Evolutionary conservation across 2,113 vertebrate genomes (phyloP).

Genomic region (Eleginops maclovinus): DNA sequence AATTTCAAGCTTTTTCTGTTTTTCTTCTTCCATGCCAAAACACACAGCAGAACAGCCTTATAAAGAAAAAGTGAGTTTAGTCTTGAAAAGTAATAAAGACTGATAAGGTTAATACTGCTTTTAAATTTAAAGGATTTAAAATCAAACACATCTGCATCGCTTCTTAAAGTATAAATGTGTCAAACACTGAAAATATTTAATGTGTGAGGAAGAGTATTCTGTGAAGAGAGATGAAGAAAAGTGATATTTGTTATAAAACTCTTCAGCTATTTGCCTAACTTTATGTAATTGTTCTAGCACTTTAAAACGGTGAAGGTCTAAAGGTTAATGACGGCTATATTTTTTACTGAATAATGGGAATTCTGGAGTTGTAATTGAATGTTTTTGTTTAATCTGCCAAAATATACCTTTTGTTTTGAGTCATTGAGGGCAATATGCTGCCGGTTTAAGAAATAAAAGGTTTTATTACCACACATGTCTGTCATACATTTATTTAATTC

Average conservation of each 20-base stretch:
- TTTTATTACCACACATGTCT: slow-evolving; percentile 51
- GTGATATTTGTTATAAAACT: slow-evolving; percentile 13
- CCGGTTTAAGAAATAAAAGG: slow-evolving; percentile 65
- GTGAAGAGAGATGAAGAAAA: neutral
- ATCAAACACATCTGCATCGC: slow-evolving; percentile 19
- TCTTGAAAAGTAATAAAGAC: slow-evolving; percentile 27
- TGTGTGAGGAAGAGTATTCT: neutral
- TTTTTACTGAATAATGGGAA: slow-evolving; percentile 22
- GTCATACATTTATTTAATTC: neutral
- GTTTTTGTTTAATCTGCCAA: slow-evolving; percentile 45
- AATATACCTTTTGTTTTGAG: slow-evolving; percentile 14
- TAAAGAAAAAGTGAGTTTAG: too few relatives aligned
- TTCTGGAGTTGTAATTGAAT: slow-evolving; percentile 19
- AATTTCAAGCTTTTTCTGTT: slow-evolving; percentile 35
- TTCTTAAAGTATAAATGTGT: neutral
- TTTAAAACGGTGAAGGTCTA: slow-evolving; percentile 66
- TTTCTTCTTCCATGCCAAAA: too few relatives aligned
- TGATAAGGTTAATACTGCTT: slow-evolving; percentile 23
- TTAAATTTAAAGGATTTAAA: slow-evolving; percentile 20
- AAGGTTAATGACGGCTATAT: neutral
- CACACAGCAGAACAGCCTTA: too few relatives aligned
- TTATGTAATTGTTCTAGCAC: slow-evolving; percentile 59
- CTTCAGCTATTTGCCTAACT: slow-evolving; percentile 13
- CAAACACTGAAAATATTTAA: neutral
- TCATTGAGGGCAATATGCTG: slow-evolving; percentile 27